Percentiles rank a stretch among this genome's conserved stretches.
These are phyloP conservation scores for Channa maculata DNA, from an alignment of 2,113 vertebrate genomes.

Conservation along the genomic window DNA sequence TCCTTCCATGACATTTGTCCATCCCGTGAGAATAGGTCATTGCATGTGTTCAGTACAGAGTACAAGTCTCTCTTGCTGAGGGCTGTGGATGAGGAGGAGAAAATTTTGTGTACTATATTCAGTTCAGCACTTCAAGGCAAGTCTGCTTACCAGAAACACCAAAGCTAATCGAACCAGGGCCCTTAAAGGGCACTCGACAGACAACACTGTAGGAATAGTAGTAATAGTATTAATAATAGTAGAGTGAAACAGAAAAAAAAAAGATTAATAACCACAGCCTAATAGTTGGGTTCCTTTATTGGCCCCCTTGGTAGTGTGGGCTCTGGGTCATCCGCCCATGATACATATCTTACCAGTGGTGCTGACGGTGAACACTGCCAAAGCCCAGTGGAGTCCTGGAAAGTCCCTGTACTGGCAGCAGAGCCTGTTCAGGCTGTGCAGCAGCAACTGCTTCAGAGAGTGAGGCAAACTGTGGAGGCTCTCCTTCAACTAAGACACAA, in stretches of 20 bases:
- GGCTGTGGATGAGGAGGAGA: constrained; percentile 69
- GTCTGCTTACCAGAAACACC: no score
- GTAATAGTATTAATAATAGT: no score
- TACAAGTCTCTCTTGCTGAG: constrained; percentile 87
- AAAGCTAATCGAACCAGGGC: no score
- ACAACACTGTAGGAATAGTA: no score
- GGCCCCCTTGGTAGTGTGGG: no score
- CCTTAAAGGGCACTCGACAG: no score
- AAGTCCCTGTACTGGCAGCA: constrained; percentile 80
- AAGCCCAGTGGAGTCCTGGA: constrained; percentile 75
- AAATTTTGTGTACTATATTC: neutral
- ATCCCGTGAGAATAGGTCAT: constrained; percentile 56
- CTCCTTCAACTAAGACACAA: constrained; percentile 77
- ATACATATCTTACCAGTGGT: constrained; percentile 73
- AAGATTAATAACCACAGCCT: no score
- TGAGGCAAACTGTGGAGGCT: constrained; percentile 82
- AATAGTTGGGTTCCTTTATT: no score
- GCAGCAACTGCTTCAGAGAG: constrained; percentile 83
- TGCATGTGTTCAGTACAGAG: constrained; percentile 82
- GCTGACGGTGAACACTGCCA: constrained; percentile 83
- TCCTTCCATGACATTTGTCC: constrained; percentile 76
- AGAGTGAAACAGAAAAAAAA: no score
- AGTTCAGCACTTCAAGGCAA: no score
- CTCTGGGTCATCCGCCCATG: no score
- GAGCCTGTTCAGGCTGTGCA: constrained; percentile 81